Conservation (phyloP, 2,113 vertebrate species). For the Athene cunicularia region DNA sequence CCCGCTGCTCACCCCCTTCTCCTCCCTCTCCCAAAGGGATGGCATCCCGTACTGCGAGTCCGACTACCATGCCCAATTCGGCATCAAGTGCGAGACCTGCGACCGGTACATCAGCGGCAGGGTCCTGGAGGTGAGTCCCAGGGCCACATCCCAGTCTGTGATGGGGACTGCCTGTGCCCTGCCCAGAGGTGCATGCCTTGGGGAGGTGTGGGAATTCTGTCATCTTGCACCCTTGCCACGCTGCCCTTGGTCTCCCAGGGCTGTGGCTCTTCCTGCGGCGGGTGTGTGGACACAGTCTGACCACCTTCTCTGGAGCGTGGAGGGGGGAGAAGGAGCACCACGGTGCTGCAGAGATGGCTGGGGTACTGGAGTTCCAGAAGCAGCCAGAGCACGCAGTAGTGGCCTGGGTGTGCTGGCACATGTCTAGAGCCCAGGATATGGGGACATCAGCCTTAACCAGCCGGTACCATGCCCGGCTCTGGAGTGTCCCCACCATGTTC, state of each 20-base stretch:
- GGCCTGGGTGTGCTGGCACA: fast-evolving
- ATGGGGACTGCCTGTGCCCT: fast-evolving
- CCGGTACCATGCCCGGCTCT: background rate
- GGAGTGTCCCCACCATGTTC: background rate
- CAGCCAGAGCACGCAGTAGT: fast-evolving
- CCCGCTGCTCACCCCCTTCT: background rate
- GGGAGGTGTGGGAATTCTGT: background rate
- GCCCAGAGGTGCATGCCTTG: fast-evolving
- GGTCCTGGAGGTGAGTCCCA: conserved; percentile 91
- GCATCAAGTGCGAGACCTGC: conserved; percentile 96
- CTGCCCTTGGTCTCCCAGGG: fast-evolving
- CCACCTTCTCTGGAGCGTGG: background rate
- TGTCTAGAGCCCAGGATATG: background rate
- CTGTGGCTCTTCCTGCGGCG: fast-evolving
- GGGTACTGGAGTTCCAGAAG: background rate
- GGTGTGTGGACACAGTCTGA: background rate
- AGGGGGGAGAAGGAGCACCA: background rate
- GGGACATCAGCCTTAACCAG: background rate
- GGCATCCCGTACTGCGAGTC: conserved; percentile 94
- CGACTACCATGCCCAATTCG: conserved; percentile 96
- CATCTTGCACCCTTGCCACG: background rate
- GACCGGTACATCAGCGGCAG: conserved; percentile 96
- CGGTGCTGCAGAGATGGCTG: background rate
- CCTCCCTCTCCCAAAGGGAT: conserved; percentile 80
- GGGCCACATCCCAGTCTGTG: fast-evolving